Conservation (phyloP, 2,113 vertebrate species). For the Tragelaphus imberbis region DNA sequence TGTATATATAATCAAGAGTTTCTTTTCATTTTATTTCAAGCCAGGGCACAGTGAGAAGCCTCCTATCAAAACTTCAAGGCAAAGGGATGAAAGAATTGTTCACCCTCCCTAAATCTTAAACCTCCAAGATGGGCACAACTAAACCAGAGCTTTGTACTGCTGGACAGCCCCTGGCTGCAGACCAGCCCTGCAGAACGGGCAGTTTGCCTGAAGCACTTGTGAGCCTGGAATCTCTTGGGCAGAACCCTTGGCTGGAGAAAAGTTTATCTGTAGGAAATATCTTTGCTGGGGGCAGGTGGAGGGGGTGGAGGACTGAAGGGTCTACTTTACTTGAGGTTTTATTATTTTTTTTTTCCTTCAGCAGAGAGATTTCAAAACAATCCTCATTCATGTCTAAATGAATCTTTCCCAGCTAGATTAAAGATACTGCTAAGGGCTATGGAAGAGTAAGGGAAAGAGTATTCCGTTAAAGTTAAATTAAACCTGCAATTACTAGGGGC, state of each 20-base stretch:
- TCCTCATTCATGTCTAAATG: background rate
- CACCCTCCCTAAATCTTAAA: background rate
- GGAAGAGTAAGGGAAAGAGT: background rate
- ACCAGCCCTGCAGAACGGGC: background rate
- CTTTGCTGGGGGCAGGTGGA: background rate
- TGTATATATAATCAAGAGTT: background rate
- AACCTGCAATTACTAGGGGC: background rate
- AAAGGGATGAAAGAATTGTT: background rate
- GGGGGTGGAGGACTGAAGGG: background rate
- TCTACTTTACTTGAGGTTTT: background rate
- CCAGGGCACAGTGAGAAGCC: background rate
- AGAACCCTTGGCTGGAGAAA: background rate
- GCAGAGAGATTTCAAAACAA: slow-evolving; percentile 2
- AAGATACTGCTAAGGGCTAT: background rate
- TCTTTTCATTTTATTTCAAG: background rate
- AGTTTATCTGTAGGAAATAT: slow-evolving; percentile 41
- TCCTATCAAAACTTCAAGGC: slow-evolving; percentile 12
- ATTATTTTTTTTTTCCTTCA: background rate
- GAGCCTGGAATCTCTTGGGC: background rate
- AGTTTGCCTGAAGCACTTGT: slow-evolving; percentile 3
- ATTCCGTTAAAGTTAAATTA: background rate
- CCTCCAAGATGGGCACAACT: background rate
- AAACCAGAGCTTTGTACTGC: background rate
- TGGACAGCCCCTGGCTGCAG: background rate
- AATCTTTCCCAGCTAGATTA: background rate